Percentiles rank a stretch among this genome's conserved stretches.
Evolutionary conservation across 1,140 invertebrate genomes (phyloP).

Genomic region (Anastatus disparis): DNA sequence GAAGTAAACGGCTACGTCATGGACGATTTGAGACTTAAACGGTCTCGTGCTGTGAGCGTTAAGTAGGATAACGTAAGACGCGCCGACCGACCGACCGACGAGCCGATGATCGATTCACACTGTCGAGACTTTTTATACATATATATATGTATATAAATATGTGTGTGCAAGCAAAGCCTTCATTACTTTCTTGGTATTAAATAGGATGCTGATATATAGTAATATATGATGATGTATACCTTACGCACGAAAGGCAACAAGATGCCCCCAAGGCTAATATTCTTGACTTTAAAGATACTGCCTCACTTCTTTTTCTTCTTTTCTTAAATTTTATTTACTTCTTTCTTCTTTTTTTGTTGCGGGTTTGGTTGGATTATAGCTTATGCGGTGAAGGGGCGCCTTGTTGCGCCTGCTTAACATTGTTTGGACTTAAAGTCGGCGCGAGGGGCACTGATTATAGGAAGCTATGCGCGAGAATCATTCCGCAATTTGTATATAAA

Average conservation of each 20-base stretch:
- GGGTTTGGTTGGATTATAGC: neutral
- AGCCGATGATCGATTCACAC: slow-evolving; percentile 28
- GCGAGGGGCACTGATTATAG: neutral
- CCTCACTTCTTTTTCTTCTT: neutral
- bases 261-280: too few relatives aligned
- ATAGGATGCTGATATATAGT: slow-evolving; percentile 9
- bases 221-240: neutral
- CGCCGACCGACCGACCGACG: too few relatives aligned
- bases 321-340: neutral
- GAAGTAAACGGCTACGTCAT: neutral
- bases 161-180: too few relatives aligned
- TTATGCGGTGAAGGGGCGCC: too few relatives aligned
- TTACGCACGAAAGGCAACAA: too few relatives aligned
- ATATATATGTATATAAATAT: too few relatives aligned
- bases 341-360: neutral
- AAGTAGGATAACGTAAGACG: neutral
- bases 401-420: neutral
- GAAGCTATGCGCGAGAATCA: neutral
- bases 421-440: neutral
- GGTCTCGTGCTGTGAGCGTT: neutral
- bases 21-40: slow-evolving; percentile 20
- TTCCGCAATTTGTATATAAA: neutral
- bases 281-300: neutral
- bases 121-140: too few relatives aligned
- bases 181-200: neutral